Conservation (phyloP, 2,888 invertebrate species). For the Cacoxenus indagator region DNA sequence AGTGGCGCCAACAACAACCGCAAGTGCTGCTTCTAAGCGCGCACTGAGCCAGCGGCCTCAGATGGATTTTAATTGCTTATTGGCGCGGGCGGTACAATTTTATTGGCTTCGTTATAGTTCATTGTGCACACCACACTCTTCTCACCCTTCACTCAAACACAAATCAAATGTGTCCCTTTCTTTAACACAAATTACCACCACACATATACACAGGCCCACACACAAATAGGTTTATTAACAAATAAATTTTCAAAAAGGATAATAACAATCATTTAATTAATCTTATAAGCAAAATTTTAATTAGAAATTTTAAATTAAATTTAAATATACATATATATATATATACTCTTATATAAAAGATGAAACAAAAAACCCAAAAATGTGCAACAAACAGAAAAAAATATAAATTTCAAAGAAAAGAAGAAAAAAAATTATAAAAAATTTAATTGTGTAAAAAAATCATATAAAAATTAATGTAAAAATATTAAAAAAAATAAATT, state of each 20-base stretch:
- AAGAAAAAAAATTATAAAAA: constrained; percentile 18
- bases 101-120: constrained; percentile 14
- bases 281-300: constrained; percentile 45
- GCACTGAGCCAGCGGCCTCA: background rate
- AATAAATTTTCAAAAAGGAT: constrained; percentile 13
- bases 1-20: constrained; percentile 77
- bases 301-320: constrained; percentile 50
- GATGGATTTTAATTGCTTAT: constrained; percentile 19
- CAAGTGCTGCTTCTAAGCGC: constrained; percentile 71
- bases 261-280: constrained; percentile 34
- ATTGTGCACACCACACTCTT: constrained; percentile 15
- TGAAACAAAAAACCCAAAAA: constrained; percentile 16
- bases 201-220: constrained; percentile 20
- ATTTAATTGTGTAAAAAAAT: background rate
- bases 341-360: too few species aligned
- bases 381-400: constrained; percentile 37
- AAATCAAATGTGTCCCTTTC: too few species aligned
- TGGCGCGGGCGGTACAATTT: constrained; percentile 22
- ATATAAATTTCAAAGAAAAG: constrained; percentile 43
- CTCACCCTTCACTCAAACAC: constrained; percentile 18
- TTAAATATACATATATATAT: constrained; percentile 34
- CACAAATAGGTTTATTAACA: constrained; percentile 44
- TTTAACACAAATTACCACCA: constrained; percentile 19
- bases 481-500: constrained; percentile 48
- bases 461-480: constrained; percentile 32